A percentile compares a stretch with the other conserved stretches of the same genome.
Conservation (phyloP, 2,797 vertebrate genomes). For the Momotus momota region DNA sequence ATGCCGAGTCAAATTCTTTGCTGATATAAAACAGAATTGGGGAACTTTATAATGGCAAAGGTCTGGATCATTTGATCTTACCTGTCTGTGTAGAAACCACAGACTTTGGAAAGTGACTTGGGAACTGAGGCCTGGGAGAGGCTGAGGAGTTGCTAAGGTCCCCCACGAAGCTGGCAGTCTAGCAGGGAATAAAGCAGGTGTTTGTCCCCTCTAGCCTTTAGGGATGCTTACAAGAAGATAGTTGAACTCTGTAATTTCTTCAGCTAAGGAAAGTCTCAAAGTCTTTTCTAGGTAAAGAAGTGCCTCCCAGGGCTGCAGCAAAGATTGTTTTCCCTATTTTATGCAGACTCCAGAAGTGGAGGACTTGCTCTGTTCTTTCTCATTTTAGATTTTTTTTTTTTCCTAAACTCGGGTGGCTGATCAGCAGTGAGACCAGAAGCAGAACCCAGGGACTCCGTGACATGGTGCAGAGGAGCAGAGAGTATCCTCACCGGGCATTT, state of each 20-base stretch:
- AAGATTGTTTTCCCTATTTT: neutral
- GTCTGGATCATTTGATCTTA: neutral
- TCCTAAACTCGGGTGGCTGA: rapidly evolving
- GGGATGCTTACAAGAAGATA: neutral
- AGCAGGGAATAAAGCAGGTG: neutral
- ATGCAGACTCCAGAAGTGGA: neutral
- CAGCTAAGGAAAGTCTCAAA: neutral
- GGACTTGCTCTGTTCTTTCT: neutral
- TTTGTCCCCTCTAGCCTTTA: neutral
- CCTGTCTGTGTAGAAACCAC: neutral
- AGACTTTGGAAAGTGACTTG: neutral
- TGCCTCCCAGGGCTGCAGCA: neutral
- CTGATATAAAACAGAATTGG: neutral
- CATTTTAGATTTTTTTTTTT: neutral
- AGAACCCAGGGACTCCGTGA: neutral
- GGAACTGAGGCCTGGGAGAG: neutral
- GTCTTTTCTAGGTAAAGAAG: neutral
- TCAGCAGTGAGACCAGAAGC: neutral
- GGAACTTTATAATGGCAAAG: neutral
- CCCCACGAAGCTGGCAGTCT: neutral
- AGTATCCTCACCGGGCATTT: rapidly evolving
- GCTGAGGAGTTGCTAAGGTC: neutral
- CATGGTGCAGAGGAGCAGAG: neutral
- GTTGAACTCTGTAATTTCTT: neutral
- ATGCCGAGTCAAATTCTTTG: neutral